A percentile compares a stretch with the other conserved stretches of the same genome.
These are phyloP conservation scores for Taenioides sp. DNA, from an alignment of 2,797 vertebrate species.

Conservation along the genomic window DNA sequence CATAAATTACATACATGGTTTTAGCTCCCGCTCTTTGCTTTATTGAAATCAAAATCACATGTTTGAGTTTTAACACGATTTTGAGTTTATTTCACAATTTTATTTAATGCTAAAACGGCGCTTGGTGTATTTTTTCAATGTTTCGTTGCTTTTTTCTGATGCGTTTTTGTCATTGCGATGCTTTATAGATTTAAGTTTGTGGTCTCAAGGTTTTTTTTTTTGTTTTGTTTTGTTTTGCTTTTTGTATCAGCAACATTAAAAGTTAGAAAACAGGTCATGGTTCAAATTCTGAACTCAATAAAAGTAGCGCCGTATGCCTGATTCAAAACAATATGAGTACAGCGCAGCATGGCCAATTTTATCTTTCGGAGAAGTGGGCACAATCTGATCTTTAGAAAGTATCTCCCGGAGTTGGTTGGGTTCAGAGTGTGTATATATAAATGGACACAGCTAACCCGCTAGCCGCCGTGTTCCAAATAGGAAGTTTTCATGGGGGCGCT, in stretches of 20 bases:
- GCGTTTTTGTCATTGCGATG: background rate
- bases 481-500: too few relatives aligned
- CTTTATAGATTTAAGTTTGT: background rate
- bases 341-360: background rate
- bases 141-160: background rate
- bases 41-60: background rate
- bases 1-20: constrained; percentile 10
- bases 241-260: background rate
- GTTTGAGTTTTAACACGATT: background rate
- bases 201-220: background rate
- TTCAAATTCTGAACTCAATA: background rate
- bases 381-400: too few relatives aligned
- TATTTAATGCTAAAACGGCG: background rate
- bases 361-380: background rate
- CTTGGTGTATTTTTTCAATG: background rate
- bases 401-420: too few relatives aligned
- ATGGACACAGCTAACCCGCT: too few relatives aligned
- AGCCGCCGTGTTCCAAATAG: too few relatives aligned
- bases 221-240: background rate
- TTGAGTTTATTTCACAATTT: background rate
- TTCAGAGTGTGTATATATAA: too few relatives aligned
- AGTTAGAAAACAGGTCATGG: background rate
- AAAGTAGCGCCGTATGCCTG: background rate
- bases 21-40: background rate
- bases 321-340: background rate